These are phyloP conservation scores for Dendrocopos noguchii DNA, from an alignment of 2,113 vertebrate genomes.

Conservation along the genomic window DNA sequence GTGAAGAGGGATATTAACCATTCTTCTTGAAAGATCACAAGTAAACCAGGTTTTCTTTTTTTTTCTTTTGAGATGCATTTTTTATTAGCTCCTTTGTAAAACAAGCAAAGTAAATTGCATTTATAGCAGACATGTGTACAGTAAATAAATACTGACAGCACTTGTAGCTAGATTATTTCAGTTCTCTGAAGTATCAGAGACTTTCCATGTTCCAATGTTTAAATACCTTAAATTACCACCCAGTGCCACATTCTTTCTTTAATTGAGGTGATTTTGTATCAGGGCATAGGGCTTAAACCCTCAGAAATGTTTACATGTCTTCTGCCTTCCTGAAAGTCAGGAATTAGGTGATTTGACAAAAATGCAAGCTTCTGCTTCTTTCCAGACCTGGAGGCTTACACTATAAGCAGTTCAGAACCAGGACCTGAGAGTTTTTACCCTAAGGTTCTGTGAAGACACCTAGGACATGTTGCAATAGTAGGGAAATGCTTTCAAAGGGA, in stretches of 20 bases:
- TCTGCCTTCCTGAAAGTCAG: not conserved
- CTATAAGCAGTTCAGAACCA: not conserved
- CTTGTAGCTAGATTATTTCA: not conserved
- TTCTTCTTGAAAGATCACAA: not conserved
- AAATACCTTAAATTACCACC: not conserved
- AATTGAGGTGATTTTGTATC: not conserved
- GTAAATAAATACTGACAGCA: not conserved
- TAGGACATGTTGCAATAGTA: not conserved
- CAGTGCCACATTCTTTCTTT: not conserved
- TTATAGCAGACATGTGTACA: not conserved
- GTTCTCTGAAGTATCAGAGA: constrained; percentile 48
- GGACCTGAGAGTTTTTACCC: not conserved
- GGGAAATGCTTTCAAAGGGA: not conserved
- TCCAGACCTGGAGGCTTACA: not conserved
- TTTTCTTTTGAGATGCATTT: not conserved
- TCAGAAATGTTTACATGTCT: not conserved
- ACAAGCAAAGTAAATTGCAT: not conserved
- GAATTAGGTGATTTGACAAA: not conserved
- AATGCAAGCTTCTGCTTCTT: not conserved
- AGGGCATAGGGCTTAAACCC: not conserved
- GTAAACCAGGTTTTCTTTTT: not conserved
- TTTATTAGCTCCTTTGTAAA: constrained; percentile 9
- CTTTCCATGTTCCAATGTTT: not conserved
- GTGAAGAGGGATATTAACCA: not conserved
- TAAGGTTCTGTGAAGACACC: not conserved